Percentiles rank a stretch among this genome's conserved stretches.
Evolutionary conservation across 2,888 invertebrate genomes (phyloP).

Genomic region (Hipparchia sbordonii): DNA sequence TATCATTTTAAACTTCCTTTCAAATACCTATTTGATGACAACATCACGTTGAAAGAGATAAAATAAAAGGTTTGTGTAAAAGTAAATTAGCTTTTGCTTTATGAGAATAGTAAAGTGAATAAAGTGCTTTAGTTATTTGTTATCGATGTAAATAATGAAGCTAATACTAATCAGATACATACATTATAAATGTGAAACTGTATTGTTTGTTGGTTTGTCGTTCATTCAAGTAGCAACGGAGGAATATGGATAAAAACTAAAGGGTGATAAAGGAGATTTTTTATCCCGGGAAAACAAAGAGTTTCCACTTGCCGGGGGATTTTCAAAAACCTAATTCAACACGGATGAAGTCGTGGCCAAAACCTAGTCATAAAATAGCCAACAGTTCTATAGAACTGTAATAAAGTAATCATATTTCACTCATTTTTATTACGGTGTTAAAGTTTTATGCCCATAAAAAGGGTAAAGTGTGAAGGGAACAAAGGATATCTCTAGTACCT

Average conservation of each 20-base stretch:
- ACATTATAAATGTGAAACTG: too few relatives aligned
- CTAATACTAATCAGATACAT: neutral
- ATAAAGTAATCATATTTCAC: slow-evolving; percentile 7
- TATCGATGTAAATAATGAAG: neutral
- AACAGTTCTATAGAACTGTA: neutral
- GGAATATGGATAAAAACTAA: too few relatives aligned
- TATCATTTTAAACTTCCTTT: neutral
- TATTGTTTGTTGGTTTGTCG: too few relatives aligned
- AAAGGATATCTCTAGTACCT: slow-evolving; percentile 47
- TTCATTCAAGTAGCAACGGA: too few relatives aligned
- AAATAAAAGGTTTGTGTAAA: neutral
- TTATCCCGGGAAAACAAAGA: too few relatives aligned
- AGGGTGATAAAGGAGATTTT: too few relatives aligned
- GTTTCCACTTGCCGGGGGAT: too few relatives aligned
- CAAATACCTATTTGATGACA: neutral
- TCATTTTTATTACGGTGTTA: slow-evolving; percentile 58
- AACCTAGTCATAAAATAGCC: neutral
- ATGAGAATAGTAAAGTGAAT: neutral
- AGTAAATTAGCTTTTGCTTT: neutral
- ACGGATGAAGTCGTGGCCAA: too few relatives aligned
- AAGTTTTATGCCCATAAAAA: slow-evolving; percentile 58
- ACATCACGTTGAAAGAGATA: neutral
- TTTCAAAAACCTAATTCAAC: too few relatives aligned
- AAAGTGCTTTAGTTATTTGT: neutral
- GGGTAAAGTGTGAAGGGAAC: slow-evolving; percentile 54